Evolutionary conservation across 2,797 vertebrate species (phyloP), one percentile per base, ranked within the genome.

Genomic region (Lateolabrax maculatus): DNA sequence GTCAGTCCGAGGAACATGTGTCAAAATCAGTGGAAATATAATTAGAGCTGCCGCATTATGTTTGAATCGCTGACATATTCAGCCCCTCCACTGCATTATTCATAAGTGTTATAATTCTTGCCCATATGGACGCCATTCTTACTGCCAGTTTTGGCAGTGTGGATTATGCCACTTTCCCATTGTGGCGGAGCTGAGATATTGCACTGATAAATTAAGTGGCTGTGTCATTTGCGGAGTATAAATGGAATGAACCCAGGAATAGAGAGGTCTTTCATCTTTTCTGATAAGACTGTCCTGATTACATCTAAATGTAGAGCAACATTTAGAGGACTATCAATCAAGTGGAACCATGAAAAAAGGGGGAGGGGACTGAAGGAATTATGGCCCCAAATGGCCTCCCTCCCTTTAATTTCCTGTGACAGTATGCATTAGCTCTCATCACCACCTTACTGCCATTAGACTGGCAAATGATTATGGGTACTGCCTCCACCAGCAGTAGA

Each of bases 271-370:
- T 95, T 95, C 93, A 95, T 96, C 95, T 95, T 93, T 91, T 86
- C 83, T 91, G 94, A 94, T 95, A 94, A 95, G 93, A 93, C 94
- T 79, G 91, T 92, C 92, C 93, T 94, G 95, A 95, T 95, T 95
- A 94, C 91, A 96, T 95, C 95, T 95, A 95, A 96, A 95, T 96
- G 95, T 94, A 94, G 94, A 91, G 93, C 90, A 95, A 95, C 94
- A 92, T 95, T 95, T 95, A 92, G 90, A 92, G 90, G 92, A 92
- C 92, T 89, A 95, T 95, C 95, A 94, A 95, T 96, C 95, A 93
- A 89, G 80, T 53, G 64, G 70, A 89, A 85, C 79, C 78, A 70
- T 89, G 83, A 71, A 86, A 83, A 86, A 87, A 83, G 75, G 81
- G 85, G 87, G 83, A 62, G 83, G 84, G 41, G 56, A 89, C 87